Conservation (phyloP, 2,888 invertebrate genomes). For the Piscicola geometra region DNA sequence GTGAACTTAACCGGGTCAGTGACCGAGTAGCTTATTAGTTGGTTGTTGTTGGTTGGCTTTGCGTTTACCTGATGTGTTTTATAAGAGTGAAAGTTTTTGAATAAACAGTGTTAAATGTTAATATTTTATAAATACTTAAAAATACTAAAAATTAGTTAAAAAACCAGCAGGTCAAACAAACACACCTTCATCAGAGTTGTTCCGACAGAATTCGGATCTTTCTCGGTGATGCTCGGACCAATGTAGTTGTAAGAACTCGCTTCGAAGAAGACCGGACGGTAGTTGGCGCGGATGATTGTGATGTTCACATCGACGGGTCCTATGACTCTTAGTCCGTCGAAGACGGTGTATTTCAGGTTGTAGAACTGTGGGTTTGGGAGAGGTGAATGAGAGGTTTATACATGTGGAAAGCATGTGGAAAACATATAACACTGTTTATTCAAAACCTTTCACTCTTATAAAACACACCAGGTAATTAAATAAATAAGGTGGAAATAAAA, state of each 20-base stretch:
- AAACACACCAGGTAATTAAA: slow-evolving; percentile 16
- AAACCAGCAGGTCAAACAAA: no score
- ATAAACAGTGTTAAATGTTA: not conserved
- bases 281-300: slow-evolving; percentile 31
- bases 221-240: slow-evolving; percentile 27
- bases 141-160: no score
- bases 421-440: not conserved
- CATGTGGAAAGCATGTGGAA: no score
- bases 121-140: no score
- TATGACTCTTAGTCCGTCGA: slow-evolving; percentile 39
- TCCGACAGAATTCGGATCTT: slow-evolving; percentile 26
- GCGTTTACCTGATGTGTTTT: slow-evolving; percentile 13
- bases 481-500: slow-evolving; percentile 3
- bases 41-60: slow-evolving; percentile 12
- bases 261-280: slow-evolving; percentile 17
- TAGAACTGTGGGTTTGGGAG: slow-evolving; percentile 33
- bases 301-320: slow-evolving; percentile 43
- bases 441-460: not conserved
- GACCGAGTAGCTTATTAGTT: slow-evolving; percentile 26
- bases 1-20: slow-evolving; percentile 31
- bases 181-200: no score
- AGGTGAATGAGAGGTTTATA: no score
- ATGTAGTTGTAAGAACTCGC: not conserved
- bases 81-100: not conserved
- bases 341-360: slow-evolving; percentile 40